Evolutionary conservation across 1,140 invertebrate genomes (phyloP), one percentile per base, ranked within the genome.

Genomic region (Lucilia cuprina): DNA sequence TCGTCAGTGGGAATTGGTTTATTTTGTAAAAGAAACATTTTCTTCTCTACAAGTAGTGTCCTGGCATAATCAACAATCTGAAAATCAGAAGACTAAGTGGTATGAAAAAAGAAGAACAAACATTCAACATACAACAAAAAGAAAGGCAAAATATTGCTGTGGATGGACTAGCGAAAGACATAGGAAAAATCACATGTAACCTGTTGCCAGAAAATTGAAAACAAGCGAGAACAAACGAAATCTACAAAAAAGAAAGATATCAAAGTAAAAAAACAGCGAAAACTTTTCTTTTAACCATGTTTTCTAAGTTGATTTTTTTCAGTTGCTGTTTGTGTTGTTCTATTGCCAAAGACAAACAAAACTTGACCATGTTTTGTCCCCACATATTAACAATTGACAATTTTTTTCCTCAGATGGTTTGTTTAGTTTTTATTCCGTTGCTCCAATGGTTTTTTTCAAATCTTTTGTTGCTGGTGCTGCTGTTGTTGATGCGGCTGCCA

Each of bases 291-390:
- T 77, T 14, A 35, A 12, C 74, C 34, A 77, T 77, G 74, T 77
- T 77, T 77, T 78, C 19, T 49, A 19, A n/a, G 8, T 17, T 25
- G 47, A 25, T 25, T 19, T 49, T 47, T 49, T 80, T 12, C 41
- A 21, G 2, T 50, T 49, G 19, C 9, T 19, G n/a, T 14, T 49
- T 10, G 5, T 41, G n/a, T 78, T 41, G 5, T 78, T 30, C n/a
- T 47, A 14, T 78, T 78, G 75, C 21, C 25, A 30, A 30, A 1
- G 14, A 41, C 77, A 2, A 80, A 80, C 77, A 80, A 80, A 80
- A 80, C 47, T 80, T 80, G 77, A 80, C 77, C 77, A 80, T 80
- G 77, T 80, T 80, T 80, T 80, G 77, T 80, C 77, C 77, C 77
- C 77, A 80, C 77, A 80, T 80, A 49, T 80, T 80, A 80, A 80